A percentile compares a stretch with the other conserved stretches of the same genome.
These are phyloP conservation scores for Chorisops tibialis DNA, from an alignment of 2,888 invertebrate genomes.

Conservation along the genomic window DNA sequence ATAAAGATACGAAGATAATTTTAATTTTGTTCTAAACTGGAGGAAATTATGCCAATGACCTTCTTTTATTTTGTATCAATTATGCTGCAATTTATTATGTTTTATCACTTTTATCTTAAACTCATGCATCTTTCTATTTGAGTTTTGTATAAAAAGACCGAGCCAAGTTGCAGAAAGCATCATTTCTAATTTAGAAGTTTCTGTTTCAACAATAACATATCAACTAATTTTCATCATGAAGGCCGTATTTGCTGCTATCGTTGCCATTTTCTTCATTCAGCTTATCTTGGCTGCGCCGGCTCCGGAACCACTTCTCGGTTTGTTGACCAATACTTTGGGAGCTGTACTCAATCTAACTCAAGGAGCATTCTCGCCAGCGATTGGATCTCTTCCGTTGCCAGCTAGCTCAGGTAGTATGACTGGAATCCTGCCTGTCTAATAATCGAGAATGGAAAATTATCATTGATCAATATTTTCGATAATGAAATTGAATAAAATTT, in stretches of 20 bases:
- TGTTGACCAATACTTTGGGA: conserved; percentile 18
- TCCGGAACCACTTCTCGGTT: conserved; percentile 1
- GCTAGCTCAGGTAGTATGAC: neutral
- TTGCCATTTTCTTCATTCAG: conserved; percentile 5
- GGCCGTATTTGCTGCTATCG: conserved; percentile 3
- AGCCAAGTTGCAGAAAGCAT: neutral
- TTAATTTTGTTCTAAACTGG: no score
- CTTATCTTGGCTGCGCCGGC: conserved; percentile 12
- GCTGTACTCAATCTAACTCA: conserved; percentile 6
- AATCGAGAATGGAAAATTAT: neutral
- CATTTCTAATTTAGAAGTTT: neutral
- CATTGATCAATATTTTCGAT: no score
- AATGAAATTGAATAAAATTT: no score
- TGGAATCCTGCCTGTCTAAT: neutral
- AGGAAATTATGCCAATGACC: conserved; percentile 6
- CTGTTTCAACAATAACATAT: neutral
- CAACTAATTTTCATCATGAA: neutral
- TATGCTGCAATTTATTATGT: conserved; percentile 2
- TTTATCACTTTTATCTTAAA: no score
- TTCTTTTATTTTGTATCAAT: neutral
- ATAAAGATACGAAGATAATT: no score
- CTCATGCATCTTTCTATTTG: no score
- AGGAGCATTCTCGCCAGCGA: neutral
- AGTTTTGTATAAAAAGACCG: neutral
- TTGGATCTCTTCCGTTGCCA: neutral